Evolutionary conservation across 2,113 vertebrate species (phyloP).

Genomic region (Misgurnus mizolepis): DNA sequence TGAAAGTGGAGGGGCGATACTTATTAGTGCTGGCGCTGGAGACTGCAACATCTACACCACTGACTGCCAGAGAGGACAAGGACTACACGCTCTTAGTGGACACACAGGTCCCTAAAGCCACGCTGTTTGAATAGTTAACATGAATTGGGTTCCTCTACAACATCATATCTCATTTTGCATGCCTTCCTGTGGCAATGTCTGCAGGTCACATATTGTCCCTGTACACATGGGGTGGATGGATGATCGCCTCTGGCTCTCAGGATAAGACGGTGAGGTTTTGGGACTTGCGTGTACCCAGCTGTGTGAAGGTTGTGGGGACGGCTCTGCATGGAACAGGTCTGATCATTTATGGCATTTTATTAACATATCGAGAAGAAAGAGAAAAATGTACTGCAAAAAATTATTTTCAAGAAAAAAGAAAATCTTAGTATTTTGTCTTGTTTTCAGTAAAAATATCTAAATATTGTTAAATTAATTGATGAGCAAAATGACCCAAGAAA

Average conservation of each 20-base stretch:
- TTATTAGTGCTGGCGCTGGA: conserved; percentile 97
- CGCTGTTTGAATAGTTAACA: neutral
- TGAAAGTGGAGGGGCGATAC: conserved; percentile 93
- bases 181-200: neutral
- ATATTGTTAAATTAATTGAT: too few species aligned
- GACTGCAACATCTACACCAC: conserved; percentile 97
- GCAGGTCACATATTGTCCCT: conserved; percentile 96
- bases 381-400: too few species aligned
- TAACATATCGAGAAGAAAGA: too few species aligned
- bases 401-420: too few species aligned
- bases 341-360: neutral
- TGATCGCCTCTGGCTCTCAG: conserved; percentile 98
- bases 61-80: conserved; percentile 93
- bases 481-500: too few species aligned
- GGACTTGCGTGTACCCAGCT: conserved; percentile 96
- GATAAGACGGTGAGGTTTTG: conserved; percentile 98
- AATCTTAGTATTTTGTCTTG: too few species aligned
- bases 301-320: conserved; percentile 94
- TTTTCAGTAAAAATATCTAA: too few species aligned
- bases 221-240: conserved; percentile 97
- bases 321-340: conserved; percentile 93
- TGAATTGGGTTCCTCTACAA: neutral
- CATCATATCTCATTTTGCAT: neutral
- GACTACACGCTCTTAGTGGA: conserved; percentile 85
- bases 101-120: conserved; percentile 77